Conservation (phyloP, 2,797 vertebrate species). For the Aldrovandia affinis region DNA sequence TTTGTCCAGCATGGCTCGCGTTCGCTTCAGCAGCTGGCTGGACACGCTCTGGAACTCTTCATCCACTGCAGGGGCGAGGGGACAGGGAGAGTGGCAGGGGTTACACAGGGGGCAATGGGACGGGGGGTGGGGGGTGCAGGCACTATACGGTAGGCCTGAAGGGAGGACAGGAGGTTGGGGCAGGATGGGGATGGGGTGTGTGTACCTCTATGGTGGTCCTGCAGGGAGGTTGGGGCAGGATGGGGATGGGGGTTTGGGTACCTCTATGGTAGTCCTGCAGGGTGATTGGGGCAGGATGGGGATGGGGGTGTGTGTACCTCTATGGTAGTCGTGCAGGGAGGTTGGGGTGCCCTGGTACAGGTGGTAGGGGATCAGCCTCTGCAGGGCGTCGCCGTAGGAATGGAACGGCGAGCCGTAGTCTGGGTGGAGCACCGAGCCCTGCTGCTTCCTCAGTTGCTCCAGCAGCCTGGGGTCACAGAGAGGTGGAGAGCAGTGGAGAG, state of each 20-base stretch:
- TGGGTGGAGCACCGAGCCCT: conserved; percentile 88
- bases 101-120: too few relatives aligned
- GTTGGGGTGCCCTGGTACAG: conserved; percentile 92
- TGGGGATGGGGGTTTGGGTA: too few relatives aligned
- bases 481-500: not conserved
- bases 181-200: too few relatives aligned
- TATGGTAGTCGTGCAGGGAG: conserved; percentile 79
- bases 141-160: too few relatives aligned
- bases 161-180: too few relatives aligned
- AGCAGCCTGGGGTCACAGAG: conserved; percentile 74
- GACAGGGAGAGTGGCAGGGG: not conserved
- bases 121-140: too few relatives aligned
- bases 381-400: conserved; percentile 85
- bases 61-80: conserved; percentile 74
- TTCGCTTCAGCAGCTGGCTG: conserved; percentile 85
- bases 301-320: conserved; percentile 66
- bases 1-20: conserved; percentile 95
- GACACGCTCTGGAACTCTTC: conserved; percentile 92
- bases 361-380: conserved; percentile 90
- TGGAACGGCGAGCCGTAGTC: conserved; percentile 87
- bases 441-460: conserved; percentile 91
- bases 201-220: too few relatives aligned
- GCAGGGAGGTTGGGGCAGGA: too few relatives aligned
- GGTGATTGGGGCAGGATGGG: not conserved
- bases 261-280: too few relatives aligned